A percentile compares a stretch with the other conserved stretches of the same genome.
phyloP scores from a whole-genome alignment of 1,140 invertebrate genomes.

The Cylas formicarius region DNA sequence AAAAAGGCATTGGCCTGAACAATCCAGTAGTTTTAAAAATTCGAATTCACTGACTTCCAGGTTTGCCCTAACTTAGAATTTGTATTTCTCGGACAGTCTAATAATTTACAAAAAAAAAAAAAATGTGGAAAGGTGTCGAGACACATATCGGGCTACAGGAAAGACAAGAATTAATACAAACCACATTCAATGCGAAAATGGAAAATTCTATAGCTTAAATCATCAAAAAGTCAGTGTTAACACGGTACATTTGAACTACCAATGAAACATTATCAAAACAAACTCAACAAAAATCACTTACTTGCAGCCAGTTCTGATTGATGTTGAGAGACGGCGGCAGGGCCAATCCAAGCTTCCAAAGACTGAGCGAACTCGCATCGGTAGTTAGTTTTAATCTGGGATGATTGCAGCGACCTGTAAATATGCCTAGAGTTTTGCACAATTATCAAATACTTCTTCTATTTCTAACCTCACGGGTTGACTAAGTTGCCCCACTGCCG shows the following conservation, averaged over 20 bases:
- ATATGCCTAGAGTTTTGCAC: not conserved
- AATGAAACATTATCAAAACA: not conserved
- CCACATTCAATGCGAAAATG: no score
- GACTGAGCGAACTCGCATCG: constrained; percentile 55
- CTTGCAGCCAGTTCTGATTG: constrained; percentile 36
- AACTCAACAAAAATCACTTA: constrained; percentile 15
- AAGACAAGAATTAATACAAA: no score
- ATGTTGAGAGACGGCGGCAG: constrained; percentile 39
- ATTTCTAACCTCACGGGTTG: constrained; percentile 59
- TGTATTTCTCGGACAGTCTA: not conserved
- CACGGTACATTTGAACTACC: no score
- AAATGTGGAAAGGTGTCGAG: not conserved
- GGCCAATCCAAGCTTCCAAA: constrained; percentile 55
- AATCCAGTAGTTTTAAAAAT: not conserved
- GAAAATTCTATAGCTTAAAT: no score
- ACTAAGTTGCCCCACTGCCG: constrained; percentile 57
- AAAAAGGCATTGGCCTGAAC: not conserved
- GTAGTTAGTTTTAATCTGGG: constrained; percentile 56
- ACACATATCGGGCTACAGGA: no score
- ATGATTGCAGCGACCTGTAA: constrained; percentile 48
- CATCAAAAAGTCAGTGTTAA: constrained; percentile 2
- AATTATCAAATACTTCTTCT: constrained; percentile 27
- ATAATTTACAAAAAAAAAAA: not conserved
- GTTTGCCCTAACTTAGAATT: constrained; percentile 1
- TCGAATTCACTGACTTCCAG: not conserved